A percentile compares a stretch with the other conserved stretches of the same genome.
phyloP scores from a whole-genome alignment of 2,797 vertebrate genomes.

The Loris lydekkerianus region DNA sequence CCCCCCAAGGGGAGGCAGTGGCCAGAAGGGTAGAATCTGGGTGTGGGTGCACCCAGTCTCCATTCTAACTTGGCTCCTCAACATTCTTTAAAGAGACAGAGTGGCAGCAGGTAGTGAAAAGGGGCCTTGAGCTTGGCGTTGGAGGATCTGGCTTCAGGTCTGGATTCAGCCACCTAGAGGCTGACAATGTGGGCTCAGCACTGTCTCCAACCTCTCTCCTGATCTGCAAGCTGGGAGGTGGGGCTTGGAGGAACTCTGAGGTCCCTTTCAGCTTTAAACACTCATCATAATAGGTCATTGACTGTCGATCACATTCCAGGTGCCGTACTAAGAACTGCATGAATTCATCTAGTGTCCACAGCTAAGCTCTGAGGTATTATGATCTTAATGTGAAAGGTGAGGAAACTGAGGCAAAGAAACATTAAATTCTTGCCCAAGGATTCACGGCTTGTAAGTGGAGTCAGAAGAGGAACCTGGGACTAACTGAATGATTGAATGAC shows the following conservation, averaged over 20 bases:
- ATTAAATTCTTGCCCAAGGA: not conserved
- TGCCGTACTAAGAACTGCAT: not conserved
- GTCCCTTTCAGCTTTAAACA: not conserved
- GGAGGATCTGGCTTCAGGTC: not conserved
- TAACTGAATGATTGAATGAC: not conserved
- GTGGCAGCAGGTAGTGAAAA: not conserved
- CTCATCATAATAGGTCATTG: not conserved
- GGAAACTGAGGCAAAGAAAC: not conserved
- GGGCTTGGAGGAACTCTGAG: not conserved
- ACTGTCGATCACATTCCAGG: not conserved
- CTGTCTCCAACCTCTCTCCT: not conserved
- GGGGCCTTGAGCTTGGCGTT: not conserved
- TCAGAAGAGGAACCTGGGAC: not conserved
- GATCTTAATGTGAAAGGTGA: not conserved
- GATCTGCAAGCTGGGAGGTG: not conserved
- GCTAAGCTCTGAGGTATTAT: not conserved
- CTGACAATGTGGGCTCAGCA: not conserved
- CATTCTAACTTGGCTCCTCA: not conserved
- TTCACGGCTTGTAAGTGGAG: not conserved
- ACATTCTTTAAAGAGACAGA: conserved; percentile 5
- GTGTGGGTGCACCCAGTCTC: not conserved
- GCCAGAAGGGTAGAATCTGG: not conserved
- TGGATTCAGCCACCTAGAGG: not conserved
- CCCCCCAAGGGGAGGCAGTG: not conserved
- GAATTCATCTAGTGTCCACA: not conserved